phyloP scores from a whole-genome alignment of 2,113 vertebrate species.

The Meleagris gallopavo region DNA sequence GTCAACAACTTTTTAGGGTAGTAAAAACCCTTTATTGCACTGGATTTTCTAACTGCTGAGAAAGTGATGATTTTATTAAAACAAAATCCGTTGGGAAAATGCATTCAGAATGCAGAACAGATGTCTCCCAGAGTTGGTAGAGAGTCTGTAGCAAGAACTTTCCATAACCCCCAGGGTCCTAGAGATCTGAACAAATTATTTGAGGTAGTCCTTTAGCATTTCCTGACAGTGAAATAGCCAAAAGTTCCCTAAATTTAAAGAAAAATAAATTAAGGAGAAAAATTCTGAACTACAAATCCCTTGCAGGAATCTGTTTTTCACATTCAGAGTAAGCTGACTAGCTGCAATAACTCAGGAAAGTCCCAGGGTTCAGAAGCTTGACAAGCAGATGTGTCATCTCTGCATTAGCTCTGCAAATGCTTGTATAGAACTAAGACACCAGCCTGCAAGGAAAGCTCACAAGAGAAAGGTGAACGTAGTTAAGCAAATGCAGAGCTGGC shows the following conservation, averaged over 20 bases:
- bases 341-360: slow-evolving; percentile 48
- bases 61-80: slow-evolving; percentile 70
- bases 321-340: slow-evolving; percentile 44
- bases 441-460: neutral
- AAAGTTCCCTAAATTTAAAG: slow-evolving; percentile 31
- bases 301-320: slow-evolving; percentile 43
- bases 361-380: slow-evolving; percentile 12
- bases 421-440: neutral
- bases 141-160: slow-evolving; percentile 28
- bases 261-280: slow-evolving; percentile 62
- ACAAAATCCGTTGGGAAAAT: slow-evolving; percentile 40
- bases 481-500: neutral
- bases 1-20: neutral
- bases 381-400: slow-evolving; percentile 43
- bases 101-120: slow-evolving; percentile 36
- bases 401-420: neutral
- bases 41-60: slow-evolving; percentile 38
- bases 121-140: slow-evolving; percentile 53
- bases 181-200: slow-evolving; percentile 51
- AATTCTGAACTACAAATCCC: slow-evolving; percentile 32
- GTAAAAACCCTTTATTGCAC: neutral
- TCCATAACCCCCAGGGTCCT: neutral
- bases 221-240: slow-evolving; percentile 48
- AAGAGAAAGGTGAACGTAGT: neutral
- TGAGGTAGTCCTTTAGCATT: slow-evolving; percentile 59